Percentiles rank a stretch among this genome's conserved stretches.
phyloP scores from a whole-genome alignment of 53 echinoderm and acorn worm genomes.

The Temnopleurus reevesii region DNA sequence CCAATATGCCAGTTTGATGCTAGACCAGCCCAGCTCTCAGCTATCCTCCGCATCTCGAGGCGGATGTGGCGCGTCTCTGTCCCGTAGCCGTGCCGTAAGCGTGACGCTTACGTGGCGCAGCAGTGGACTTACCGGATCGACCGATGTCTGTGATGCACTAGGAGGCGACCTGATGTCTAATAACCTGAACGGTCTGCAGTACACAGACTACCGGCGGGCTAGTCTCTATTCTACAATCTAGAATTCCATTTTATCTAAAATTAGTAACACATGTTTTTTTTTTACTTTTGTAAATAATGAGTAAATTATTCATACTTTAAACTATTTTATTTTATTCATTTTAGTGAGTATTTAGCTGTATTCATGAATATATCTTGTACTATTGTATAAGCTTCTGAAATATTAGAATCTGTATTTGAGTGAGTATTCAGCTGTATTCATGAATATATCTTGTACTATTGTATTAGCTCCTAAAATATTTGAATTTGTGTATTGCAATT shows the following conservation, averaged over 20 bases:
- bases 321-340: too few relatives aligned
- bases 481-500: too few relatives aligned
- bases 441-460: too few relatives aligned
- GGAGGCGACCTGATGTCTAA: not conserved
- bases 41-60: not conserved
- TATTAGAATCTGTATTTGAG: too few relatives aligned
- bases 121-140: not conserved
- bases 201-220: conserved; percentile 10
- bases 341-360: too few relatives aligned
- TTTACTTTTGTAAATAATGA: too few relatives aligned
- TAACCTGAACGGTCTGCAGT: conserved; percentile 31
- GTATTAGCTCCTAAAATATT: too few relatives aligned
- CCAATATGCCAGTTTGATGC: conserved; percentile 22
- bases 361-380: too few relatives aligned
- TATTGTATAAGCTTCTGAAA: too few relatives aligned
- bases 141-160: conserved; percentile 2
- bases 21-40: conserved; percentile 26
- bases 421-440: too few relatives aligned
- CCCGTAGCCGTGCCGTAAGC: conserved; percentile 30
- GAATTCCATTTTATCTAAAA: not conserved
- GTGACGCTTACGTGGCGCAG: conserved; percentile 40
- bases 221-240: conserved; percentile 19
- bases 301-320: too few relatives aligned
- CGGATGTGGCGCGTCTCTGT: conserved; percentile 9
- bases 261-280: too few relatives aligned